Evolutionary conservation across 2,888 invertebrate genomes (phyloP).

Genomic region (Erebia palarica): DNA sequence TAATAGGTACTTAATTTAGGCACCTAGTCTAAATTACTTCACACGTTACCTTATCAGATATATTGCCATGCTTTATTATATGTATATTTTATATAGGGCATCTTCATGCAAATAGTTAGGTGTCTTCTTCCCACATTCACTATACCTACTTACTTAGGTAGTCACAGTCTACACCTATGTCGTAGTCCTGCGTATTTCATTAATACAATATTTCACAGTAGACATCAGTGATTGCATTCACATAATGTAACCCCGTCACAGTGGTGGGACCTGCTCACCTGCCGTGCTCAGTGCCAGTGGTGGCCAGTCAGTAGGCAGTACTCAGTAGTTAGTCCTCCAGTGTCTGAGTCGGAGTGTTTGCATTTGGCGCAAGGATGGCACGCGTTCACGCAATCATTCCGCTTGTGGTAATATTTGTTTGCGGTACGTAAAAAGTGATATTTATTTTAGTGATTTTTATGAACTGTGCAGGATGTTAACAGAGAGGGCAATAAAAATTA

Average conservation of each 20-base stretch:
- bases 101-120: too few species aligned
- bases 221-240: conserved; percentile 30
- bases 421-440: conserved; percentile 47
- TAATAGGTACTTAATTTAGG: too few species aligned
- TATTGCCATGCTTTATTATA: too few species aligned
- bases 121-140: too few species aligned
- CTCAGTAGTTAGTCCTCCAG: conserved; percentile 13
- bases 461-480: neutral
- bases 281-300: neutral
- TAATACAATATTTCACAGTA: conserved; percentile 12
- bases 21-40: too few species aligned
- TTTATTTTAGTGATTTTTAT: neutral
- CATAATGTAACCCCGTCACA: conserved; percentile 32
- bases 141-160: too few species aligned
- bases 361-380: conserved; percentile 52
- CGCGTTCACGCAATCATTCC: conserved; percentile 42
- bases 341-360: conserved; percentile 4
- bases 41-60: too few species aligned
- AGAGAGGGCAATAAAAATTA: too few species aligned
- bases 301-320: conserved; percentile 8
- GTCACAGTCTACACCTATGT: too few species aligned
- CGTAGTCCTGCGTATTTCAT: neutral
- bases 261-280: conserved; percentile 28
- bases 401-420: conserved; percentile 38
- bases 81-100: too few species aligned